Evolutionary conservation across 2,888 invertebrate genomes (phyloP), one percentile per base, ranked within the genome.

Genomic region (Allygus modestus): DNA sequence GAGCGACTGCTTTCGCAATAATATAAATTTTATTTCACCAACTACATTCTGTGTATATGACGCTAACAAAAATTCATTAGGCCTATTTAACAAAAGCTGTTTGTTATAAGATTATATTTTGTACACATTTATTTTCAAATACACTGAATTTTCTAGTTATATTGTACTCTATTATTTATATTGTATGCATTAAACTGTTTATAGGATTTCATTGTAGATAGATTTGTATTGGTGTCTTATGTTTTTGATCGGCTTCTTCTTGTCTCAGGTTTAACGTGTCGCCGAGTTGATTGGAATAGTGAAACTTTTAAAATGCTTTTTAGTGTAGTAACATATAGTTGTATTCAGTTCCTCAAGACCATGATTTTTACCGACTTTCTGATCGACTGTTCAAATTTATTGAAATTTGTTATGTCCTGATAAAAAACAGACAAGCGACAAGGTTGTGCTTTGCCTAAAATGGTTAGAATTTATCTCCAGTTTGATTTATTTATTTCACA

Each of bases 1-100:
- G 79, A 79, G 58, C 79, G 79, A 79, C 58, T 58, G 79, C 79
- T 79, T 79, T 79, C 58, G 79, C 79, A 79, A 79, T 79, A 79
- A 79, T 54, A 33, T 54, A 79, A 31, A 58, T 58, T 79, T 54
- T 58, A 79, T 79, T 51, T 46, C 41, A 79, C 79, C n/a, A 79
- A 20, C 26, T 79, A 58, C 51, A 73, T 79, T 79, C 58, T 79
- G 79, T 79, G 58, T 58, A 79, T 77, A 77, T 41, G 37, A 23
- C 43, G 26, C 20, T 41, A 41, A 73, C 17, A 65, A 73, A 31
- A 73, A 73, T 20, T 73, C 23, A 73, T 37, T 73, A 73, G 41
- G 26, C 73, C 41, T 73, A 41, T 41, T 41, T 37, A 65, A 65
- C 65, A 65, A 65, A 65, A 7, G 65, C 65, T 28, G 65, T 65